Evolutionary conservation across 2,113 vertebrate genomes (phyloP), one percentile per base, ranked within the genome.

Genomic region (Chamaetylas fuelleborni): DNA sequence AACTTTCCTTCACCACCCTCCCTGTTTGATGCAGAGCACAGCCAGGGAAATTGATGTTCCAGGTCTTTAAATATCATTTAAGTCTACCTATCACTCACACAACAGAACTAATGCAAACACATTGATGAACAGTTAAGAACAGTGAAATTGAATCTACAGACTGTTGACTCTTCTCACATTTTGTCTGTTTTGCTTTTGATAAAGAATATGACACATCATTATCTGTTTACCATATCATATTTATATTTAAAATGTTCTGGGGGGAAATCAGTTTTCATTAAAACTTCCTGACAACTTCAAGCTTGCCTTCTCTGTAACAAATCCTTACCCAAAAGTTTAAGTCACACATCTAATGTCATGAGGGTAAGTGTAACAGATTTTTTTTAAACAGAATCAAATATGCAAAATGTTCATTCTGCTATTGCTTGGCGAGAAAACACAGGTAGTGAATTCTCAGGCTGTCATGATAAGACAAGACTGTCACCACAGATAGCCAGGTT

Each of bases 401-500:
- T 90, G 88, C 71, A 91, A 73, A 96, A 90, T 45, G 28, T 83
- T 96, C 71, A 67, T 78, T 97, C 36, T 90, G 50, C 70, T 88
- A 80, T 25, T 94, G 90, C 88, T 95, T 79, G 64, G 51, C 95
- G 90, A 96, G 77, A 92, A 91, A 88, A 74, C 74, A 81, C 69
- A 96, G 93, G 81, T 95, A 96, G 78, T 3, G 8, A 91, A 74
- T 87, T 95, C 88, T 86, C 82, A 95, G 74, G 70, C 34, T 93
- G 93, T 71, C 74, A 74, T 1, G 81, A 91, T 90, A 94, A 96
- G 78, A 90, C 62, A 70, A 81, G 77, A 94, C 53, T 91, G 92
- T 38, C 86, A 90, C 76, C 85, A 88, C 88, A 96, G 93, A 94
- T 86, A 97, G 95, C 81, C 87, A 96, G 43, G 50, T 77, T 89